Percentiles rank a stretch among this genome's conserved stretches.
These are phyloP conservation scores for Eudemis profundana DNA, from an alignment of 2,888 invertebrate genomes.

Conservation along the genomic window DNA sequence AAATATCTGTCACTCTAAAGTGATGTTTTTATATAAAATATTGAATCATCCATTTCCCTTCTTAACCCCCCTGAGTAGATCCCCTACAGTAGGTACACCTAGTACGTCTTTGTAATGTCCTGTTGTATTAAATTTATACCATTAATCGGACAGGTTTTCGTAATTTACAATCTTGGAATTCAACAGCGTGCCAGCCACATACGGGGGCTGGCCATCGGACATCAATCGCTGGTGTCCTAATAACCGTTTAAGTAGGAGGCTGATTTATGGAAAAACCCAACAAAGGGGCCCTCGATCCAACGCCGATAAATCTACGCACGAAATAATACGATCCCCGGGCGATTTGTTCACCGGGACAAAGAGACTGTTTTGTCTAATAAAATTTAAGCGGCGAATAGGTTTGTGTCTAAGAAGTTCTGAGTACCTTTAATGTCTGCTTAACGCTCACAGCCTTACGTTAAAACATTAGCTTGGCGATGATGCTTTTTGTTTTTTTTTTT, in stretches of 20 bases:
- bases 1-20: too few species aligned
- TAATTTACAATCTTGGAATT: constrained; percentile 19
- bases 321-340: constrained; percentile 79
- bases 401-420: constrained; percentile 23
- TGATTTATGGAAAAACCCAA: constrained; percentile 82
- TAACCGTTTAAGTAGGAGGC: constrained; percentile 81
- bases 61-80: too few species aligned
- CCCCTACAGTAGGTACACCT: too few species aligned
- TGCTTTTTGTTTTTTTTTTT: neutral
- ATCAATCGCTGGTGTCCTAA: constrained; percentile 80
- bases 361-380: constrained; percentile 77
- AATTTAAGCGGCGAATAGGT: constrained; percentile 61
- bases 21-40: too few species aligned
- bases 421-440: constrained; percentile 29
- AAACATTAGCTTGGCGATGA: neutral
- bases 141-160: neutral
- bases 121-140: too few species aligned
- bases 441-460: neutral
- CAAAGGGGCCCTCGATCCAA: constrained; percentile 77
- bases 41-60: too few species aligned
- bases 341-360: constrained; percentile 79
- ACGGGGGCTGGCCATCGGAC: constrained; percentile 55
- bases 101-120: too few species aligned
- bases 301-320: constrained; percentile 81
- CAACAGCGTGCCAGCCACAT: constrained; percentile 21